A percentile compares a stretch with the other conserved stretches of the same genome.
These are phyloP conservation scores for Dynastes grantii DNA, from an alignment of 2,888 invertebrate genomes.

Conservation along the genomic window DNA sequence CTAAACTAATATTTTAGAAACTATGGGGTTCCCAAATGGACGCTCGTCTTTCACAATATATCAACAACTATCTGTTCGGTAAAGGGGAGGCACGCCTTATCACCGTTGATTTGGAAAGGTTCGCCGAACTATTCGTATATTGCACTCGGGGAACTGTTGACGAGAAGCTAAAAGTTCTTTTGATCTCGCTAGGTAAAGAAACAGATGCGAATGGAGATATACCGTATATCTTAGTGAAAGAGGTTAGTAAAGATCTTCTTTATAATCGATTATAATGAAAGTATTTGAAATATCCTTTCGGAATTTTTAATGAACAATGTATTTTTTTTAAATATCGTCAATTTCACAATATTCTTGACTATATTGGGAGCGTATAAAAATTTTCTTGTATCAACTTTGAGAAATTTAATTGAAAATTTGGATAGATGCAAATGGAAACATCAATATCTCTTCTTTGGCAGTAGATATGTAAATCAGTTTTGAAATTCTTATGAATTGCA, in stretches of 20 bases:
- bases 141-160: constrained; percentile 80
- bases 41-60: constrained; percentile 78
- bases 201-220: constrained; percentile 73
- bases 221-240: constrained; percentile 77
- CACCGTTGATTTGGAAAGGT: constrained; percentile 76
- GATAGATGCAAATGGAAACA: too few relatives aligned
- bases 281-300: too few relatives aligned
- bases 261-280: not conserved
- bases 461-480: too few relatives aligned
- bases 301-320: too few relatives aligned
- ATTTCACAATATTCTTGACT: too few relatives aligned
- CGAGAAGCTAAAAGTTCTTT: constrained; percentile 75
- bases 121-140: constrained; percentile 80
- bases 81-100: constrained; percentile 71
- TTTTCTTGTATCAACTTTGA: too few relatives aligned
- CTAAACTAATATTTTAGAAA: constrained; percentile 71
- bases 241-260: constrained; percentile 68
- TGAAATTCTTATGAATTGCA: too few relatives aligned
- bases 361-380: too few relatives aligned
- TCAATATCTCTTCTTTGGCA: too few relatives aligned
- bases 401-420: too few relatives aligned
- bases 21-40: constrained; percentile 82
- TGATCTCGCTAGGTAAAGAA: constrained; percentile 75
- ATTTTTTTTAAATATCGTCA: too few relatives aligned
- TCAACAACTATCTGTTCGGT: constrained; percentile 80